Evolutionary conservation across 2,113 vertebrate genomes (phyloP).

Genomic region (Pleuronectes platessa): DNA sequence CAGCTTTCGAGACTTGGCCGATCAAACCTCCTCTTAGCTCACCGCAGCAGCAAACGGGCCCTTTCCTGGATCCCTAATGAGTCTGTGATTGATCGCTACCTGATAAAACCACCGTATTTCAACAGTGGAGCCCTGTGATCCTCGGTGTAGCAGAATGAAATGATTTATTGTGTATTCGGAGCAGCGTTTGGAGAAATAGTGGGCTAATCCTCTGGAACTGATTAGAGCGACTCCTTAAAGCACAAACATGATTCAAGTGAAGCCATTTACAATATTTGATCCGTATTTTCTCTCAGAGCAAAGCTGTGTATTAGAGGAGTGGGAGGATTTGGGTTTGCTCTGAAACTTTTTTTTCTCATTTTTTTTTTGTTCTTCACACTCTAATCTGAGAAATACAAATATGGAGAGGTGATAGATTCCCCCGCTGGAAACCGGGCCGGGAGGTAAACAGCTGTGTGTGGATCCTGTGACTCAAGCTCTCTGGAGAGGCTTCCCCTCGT

Average conservation of each 20-base stretch:
- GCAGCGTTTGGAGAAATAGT: conserved; percentile 30
- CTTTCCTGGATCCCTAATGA: conserved; percentile 40
- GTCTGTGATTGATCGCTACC: conserved; percentile 47
- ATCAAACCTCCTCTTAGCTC: conserved; percentile 58
- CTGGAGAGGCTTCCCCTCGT: conserved; percentile 67
- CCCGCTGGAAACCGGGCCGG: conserved; percentile 28
- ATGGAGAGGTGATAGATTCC: conserved; percentile 28
- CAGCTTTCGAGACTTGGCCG: conserved; percentile 44
- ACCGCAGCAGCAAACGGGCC: conserved; percentile 44
- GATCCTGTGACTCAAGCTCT: conserved; percentile 57
- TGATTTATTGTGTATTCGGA: conserved; percentile 26
- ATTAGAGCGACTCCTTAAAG: conserved; percentile 45
- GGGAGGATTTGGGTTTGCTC: conserved; percentile 16
- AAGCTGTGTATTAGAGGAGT: conserved; percentile 8
- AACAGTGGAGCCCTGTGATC: not conserved
- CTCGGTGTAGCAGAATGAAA: conserved; percentile 22
- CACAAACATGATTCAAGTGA: conserved; percentile 41
- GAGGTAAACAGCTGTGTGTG: conserved; percentile 48
- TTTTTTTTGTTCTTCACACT: conserved; percentile 8
- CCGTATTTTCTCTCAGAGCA: conserved; percentile 27
- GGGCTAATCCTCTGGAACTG: conserved; percentile 43
- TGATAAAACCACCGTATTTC: conserved; percentile 55
- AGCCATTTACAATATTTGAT: conserved; percentile 36
- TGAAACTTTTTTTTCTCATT: not conserved
- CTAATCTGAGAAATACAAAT: conserved; percentile 18